Base-by-base conservation (phyloP, 2,888 invertebrate species). In the Tipula vernalis region DNA sequence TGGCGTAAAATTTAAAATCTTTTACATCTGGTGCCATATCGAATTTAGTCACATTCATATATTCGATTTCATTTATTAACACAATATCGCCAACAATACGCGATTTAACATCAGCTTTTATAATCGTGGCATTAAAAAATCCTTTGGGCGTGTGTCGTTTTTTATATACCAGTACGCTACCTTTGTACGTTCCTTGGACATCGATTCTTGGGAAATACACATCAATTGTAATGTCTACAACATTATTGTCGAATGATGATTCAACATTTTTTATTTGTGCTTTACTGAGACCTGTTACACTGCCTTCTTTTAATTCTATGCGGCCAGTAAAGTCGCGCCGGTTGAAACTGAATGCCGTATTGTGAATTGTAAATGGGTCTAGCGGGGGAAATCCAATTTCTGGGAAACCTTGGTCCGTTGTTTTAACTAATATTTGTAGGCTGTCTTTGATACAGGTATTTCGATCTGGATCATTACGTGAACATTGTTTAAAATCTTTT, bases 11-110 rank as follows among this genome's bases (percentile, higher is more conserved):
- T 87, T 92, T 93, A 93, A 95, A 93, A 87, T 92, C 92, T 18
- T 94, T 93, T 15, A 95, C 92, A 89, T 94, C 94, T 3, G 95
- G 95, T 47, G 93, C 91, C 91, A 94, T 91, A 89, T 93, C 93
- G 89, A 95, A 94, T 15, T 93, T 93, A 39, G 93, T 92, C n/a
- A 94, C 91, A 88, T 92, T 91, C 88, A 95, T 88, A 89, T 92
- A 94, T 3, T 92, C 93, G 85, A 93, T 93, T 5, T 92, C 92
- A 88, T 93, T 92, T 85, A 91, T 92, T 88, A 92, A 92, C 88
- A 93, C 92, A 3, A 94, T 92, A 87, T 92, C 92, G n/a, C 94
- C 94, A 86, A 92, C 92, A 86, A 94, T 84, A 10, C 41, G 36
- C 84, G 15, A 84, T 39, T 84, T 84, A 3, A 41, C 41, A 91